Evolutionary conservation across 1,140 invertebrate species (phyloP).

Genomic region (Nomia melanderi): DNA sequence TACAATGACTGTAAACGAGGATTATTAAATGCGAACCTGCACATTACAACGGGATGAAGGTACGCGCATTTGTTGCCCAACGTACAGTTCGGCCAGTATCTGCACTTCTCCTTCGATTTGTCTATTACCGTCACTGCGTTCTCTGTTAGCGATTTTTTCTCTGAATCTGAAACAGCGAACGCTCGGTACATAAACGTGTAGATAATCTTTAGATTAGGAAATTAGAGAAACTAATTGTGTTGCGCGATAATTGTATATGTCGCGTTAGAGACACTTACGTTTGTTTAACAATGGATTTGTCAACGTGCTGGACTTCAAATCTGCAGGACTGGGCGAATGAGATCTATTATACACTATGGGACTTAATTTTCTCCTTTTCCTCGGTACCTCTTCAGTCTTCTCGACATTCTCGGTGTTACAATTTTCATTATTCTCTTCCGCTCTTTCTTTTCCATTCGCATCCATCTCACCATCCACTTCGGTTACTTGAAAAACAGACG

Average conservation of each 20-base stretch:
- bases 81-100: constrained; percentile 79
- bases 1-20: background rate
- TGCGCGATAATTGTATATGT: background rate
- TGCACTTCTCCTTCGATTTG: constrained; percentile 77
- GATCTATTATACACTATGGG: constrained; percentile 77
- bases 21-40: constrained; percentile 68
- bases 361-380: constrained; percentile 76
- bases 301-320: constrained; percentile 42
- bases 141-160: constrained; percentile 65
- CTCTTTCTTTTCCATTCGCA: constrained; percentile 50
- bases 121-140: constrained; percentile 61
- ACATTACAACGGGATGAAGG: constrained; percentile 74
- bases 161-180: constrained; percentile 36
- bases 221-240: too few species aligned
- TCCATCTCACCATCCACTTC: constrained; percentile 67
- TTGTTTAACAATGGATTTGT: constrained; percentile 27
- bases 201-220: too few species aligned
- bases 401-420: constrained; percentile 69
- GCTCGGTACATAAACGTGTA: background rate
- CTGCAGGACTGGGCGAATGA: constrained; percentile 69
- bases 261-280: constrained; percentile 25
- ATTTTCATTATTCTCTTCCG: constrained; percentile 70
- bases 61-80: constrained; percentile 77
- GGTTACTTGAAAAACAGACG: constrained; percentile 55
- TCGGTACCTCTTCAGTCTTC: constrained; percentile 56